Conservation (phyloP, 2,113 vertebrate genomes). For the Chamaea fasciata region DNA sequence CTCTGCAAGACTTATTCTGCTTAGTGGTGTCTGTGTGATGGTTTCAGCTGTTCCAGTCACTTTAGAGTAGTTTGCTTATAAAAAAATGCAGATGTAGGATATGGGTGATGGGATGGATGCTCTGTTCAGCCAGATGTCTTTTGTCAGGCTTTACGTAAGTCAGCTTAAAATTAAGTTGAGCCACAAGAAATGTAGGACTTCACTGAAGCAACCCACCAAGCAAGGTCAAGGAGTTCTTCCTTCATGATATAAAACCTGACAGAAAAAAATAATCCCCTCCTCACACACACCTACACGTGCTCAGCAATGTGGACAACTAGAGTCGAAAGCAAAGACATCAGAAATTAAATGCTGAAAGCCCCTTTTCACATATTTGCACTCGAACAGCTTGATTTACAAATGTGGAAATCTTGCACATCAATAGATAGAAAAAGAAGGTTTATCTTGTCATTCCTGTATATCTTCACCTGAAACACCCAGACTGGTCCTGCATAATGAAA, state of each 20-base stretch:
- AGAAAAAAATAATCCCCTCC: not conserved
- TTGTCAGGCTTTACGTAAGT: not conserved
- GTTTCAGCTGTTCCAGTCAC: not conserved
- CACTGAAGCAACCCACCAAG: not conserved
- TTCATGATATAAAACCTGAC: not conserved
- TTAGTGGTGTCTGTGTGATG: not conserved
- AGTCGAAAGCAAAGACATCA: not conserved
- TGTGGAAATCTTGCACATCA: not conserved
- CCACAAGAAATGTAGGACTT: not conserved
- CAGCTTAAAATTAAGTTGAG: not conserved
- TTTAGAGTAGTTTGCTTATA: not conserved
- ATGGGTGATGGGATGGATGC: not conserved
- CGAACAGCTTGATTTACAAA: not conserved
- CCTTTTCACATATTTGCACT: not conserved
- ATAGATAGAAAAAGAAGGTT: not conserved
- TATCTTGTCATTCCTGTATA: not conserved
- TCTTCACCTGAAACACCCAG: not conserved
- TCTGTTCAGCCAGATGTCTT: not conserved
- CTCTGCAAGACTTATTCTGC: not conserved
- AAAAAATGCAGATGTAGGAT: not conserved
- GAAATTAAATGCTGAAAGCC: not conserved
- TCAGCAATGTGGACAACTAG: fast-evolving
- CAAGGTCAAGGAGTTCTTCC: not conserved
- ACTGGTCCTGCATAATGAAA: not conserved
- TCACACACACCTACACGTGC: not conserved